These are phyloP conservation scores for Nicator chloris DNA, from an alignment of 2,113 vertebrate genomes.

Conservation along the genomic window DNA sequence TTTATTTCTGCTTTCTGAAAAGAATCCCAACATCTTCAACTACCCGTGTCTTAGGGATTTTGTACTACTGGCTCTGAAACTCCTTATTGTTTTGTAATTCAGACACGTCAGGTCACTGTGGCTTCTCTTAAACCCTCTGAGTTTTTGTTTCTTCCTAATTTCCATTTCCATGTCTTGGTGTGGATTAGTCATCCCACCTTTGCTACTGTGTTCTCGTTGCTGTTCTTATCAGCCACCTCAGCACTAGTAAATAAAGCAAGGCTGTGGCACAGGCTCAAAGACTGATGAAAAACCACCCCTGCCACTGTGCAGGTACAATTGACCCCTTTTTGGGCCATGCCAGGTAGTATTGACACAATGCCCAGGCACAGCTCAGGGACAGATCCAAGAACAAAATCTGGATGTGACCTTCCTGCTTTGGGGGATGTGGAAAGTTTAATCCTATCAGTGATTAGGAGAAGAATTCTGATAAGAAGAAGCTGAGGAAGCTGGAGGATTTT, in stretches of 20 bases:
- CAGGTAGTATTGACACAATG: rapidly evolving
- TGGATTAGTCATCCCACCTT: background rate
- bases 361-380: background rate
- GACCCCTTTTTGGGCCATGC: background rate
- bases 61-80: background rate
- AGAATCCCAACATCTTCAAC: background rate
- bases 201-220: background rate
- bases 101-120: background rate
- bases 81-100: background rate
- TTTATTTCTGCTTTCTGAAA: background rate
- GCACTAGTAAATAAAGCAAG: background rate
- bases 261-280: background rate
- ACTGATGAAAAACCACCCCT: background rate
- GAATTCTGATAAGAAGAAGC: background rate
- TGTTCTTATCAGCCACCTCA: background rate
- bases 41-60: background rate
- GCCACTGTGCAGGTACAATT: background rate
- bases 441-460: background rate
- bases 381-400: background rate
- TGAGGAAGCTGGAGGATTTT: background rate
- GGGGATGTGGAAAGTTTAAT: background rate
- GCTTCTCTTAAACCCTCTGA: background rate
- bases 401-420: background rate
- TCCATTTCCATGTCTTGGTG: background rate
- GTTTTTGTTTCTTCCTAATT: background rate